These are phyloP conservation scores for Drosophila truncata DNA, from an alignment of 1,140 invertebrate genomes.

Conservation along the genomic window DNA sequence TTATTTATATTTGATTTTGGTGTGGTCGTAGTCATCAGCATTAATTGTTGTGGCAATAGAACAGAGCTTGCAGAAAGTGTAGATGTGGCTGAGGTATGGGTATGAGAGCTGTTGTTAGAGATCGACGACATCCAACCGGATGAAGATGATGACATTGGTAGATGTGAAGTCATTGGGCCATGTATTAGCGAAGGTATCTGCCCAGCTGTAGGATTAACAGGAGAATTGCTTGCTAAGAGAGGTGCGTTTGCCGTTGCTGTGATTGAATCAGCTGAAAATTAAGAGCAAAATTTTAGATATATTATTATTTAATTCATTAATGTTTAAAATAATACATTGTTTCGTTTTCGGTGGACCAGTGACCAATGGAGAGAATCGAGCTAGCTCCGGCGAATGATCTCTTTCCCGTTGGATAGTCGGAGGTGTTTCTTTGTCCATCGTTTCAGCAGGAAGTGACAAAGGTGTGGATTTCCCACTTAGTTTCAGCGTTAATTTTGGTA, in stretches of 20 bases:
- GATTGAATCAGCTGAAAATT: slow-evolving; percentile 53
- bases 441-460: slow-evolving; percentile 6
- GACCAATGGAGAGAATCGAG: slow-evolving; percentile 92
- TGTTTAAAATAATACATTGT: slow-evolving; percentile 43
- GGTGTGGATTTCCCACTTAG: slow-evolving; percentile 86
- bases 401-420: slow-evolving; percentile 73
- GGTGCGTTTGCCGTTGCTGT: background rate
- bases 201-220: background rate
- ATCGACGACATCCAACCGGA: slow-evolving; percentile 51
- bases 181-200: background rate
- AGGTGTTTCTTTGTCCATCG: slow-evolving; percentile 9
- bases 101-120: slow-evolving; percentile 5
- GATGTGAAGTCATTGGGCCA: background rate
- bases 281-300: background rate
- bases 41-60: slow-evolving; percentile 75
- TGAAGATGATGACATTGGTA: slow-evolving; percentile 2
- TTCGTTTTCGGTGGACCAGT: slow-evolving; percentile 91
- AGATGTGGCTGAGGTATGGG: slow-evolving; percentile 25
- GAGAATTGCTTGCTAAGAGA: slow-evolving; percentile 2
- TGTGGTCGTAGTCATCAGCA: slow-evolving; percentile 34
- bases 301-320: background rate
- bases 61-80: slow-evolving; percentile 79
- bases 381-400: slow-evolving; percentile 91
- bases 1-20: slow-evolving; percentile 21
- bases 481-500: slow-evolving; percentile 93